Base-by-base conservation (phyloP, 2,888 invertebrate species). In the Drosophila meridionalis region DNA sequence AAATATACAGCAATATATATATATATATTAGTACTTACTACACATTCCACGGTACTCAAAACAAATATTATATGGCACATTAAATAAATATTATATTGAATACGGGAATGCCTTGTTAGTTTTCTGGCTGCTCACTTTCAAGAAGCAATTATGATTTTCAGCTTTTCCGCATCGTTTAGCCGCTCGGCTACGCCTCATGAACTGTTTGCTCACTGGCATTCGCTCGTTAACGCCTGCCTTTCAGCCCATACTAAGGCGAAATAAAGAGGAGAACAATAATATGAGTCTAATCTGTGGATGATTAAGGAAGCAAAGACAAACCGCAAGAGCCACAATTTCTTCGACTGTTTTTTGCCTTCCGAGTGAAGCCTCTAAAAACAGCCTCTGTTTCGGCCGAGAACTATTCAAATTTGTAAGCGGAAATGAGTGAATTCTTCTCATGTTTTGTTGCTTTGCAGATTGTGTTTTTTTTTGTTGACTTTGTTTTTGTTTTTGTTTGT, bases 371-470 rank as follows among this genome's bases (percentile, higher is more conserved):
- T 63, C 58, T 60, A 61, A 63, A 66, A 69, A 66, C 70, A 57
- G 64, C 61, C 72, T 55, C 63, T 52, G 63, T 40, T 62, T 67
- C 59, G 34, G 71, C 34, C 20, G 48, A 48, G 61, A 68, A 68
- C 50, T 69, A 75, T 79, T 64, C 61, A 75, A 75, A 79, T 78
- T 52, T 86, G 83, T 83, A 76, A 83, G 73, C 85, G 85, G 90
- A 85, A 90, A 87, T 83, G 90, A 83, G 69, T 72, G 87, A 80
- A 76, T 90, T 90, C 78, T 76, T 81, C 75, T 72, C 70, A 70
- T 68, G 71, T 89, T 84, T 83, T 83, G 71, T 63, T 64, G 74
- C 58, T 62, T 71, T 71, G 68, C 60, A 50, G 50, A 69, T 80
- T 78, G 82, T 82, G n/a, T 42, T 42, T 38, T 56, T 36, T 30